phyloP scores from a whole-genome alignment of 2,113 vertebrate genomes.

The Antigone vipio region DNA sequence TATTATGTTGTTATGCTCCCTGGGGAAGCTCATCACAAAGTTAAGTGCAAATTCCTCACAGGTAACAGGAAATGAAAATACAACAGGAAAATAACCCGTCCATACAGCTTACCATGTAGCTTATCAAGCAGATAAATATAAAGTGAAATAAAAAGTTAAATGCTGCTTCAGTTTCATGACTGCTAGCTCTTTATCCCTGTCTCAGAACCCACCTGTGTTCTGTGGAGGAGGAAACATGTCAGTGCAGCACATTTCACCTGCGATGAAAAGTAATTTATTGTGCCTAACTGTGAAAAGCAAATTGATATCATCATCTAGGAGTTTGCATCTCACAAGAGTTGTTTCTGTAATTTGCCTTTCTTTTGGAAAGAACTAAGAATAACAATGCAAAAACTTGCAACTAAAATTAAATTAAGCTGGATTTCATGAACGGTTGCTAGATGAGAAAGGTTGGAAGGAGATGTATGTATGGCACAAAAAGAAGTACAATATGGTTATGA shows the following conservation, averaged over 20 bases:
- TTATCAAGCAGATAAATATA: neutral
- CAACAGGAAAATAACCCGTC: neutral
- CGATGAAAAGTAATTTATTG: slow-evolving; percentile 6
- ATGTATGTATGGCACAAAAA: neutral
- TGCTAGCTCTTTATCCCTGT: neutral
- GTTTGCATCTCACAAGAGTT: neutral
- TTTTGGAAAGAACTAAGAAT: neutral
- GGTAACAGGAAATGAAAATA: slow-evolving; percentile 6
- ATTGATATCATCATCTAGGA: slow-evolving; percentile 16
- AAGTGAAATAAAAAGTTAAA: neutral
- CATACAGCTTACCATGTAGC: neutral
- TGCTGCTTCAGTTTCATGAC: neutral
- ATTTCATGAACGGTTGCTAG: neutral
- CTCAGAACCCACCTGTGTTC: neutral
- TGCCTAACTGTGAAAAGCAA: slow-evolving; percentile 35
- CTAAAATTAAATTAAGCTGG: neutral
- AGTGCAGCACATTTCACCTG: neutral
- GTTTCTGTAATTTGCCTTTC: slow-evolving; percentile 4
- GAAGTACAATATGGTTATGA: neutral
- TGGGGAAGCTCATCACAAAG: neutral
- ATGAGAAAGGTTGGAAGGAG: neutral
- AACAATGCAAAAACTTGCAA: neutral
- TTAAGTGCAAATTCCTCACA: neutral
- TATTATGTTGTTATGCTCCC: neutral
- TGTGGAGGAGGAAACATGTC: neutral